Conservation (phyloP, 2,113 vertebrate genomes). For the Balaenoptera acutorostrata region DNA sequence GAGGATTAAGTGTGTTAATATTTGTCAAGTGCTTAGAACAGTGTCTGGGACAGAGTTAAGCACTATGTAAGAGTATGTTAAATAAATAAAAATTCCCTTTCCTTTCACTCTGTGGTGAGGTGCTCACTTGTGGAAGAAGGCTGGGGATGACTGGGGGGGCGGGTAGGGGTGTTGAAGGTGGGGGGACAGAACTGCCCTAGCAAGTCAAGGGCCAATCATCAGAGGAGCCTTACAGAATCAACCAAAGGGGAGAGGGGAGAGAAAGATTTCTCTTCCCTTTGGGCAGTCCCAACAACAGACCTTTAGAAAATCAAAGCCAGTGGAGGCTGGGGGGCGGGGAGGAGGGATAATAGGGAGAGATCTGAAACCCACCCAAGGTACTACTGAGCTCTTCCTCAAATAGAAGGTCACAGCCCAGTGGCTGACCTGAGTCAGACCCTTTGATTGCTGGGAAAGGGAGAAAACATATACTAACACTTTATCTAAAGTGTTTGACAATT, state of each 20-base stretch:
- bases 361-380: not conserved
- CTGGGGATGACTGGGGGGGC: not conserved
- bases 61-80: conserved; percentile 26
- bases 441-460: conserved; percentile 25
- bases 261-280: not conserved
- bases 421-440: not conserved
- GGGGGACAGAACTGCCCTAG: not conserved
- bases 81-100: conserved; percentile 38
- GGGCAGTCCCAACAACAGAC: not conserved
- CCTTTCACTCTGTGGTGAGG: not conserved
- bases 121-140: not conserved
- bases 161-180: too few species aligned
- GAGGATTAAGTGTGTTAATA: conserved; percentile 30
- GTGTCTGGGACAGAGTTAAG: conserved; percentile 2
- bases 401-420: not conserved
- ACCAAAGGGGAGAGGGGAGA: not conserved
- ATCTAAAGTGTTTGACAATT: not conserved
- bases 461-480: not conserved
- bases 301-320: not conserved
- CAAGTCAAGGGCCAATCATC: not conserved
- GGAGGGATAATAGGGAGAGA: not conserved
- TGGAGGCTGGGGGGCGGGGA: not conserved
- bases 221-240: not conserved
- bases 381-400: conserved; percentile 33
- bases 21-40: conserved; percentile 42